Conservation (phyloP, 2,888 invertebrate genomes). For the Drosophila subsilvestris region DNA sequence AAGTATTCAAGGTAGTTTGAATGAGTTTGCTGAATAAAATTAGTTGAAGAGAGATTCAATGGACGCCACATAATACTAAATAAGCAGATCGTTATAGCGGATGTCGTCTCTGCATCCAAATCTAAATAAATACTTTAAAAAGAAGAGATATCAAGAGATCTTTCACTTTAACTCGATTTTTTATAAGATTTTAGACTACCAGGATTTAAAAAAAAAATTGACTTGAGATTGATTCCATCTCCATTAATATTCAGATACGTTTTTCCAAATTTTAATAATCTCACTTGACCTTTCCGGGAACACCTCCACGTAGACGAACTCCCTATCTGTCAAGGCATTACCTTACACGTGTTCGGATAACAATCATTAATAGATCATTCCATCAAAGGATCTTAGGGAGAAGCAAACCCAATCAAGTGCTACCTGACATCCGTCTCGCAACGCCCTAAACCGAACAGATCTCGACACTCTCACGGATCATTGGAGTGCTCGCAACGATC, state of each 20-base stretch:
- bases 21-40: background rate
- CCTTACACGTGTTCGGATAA: constrained; percentile 62
- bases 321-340: constrained; percentile 49
- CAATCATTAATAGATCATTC: constrained; percentile 56
- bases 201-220: background rate
- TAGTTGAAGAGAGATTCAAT: no score
- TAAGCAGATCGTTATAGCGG: no score
- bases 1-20: background rate
- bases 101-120: no score
- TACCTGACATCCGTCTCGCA: constrained; percentile 58
- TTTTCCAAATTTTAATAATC: background rate
- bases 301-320: background rate
- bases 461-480: constrained; percentile 48
- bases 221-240: background rate
- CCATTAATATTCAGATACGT: background rate
- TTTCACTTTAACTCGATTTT: background rate
- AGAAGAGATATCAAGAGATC: background rate
- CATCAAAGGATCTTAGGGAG: constrained; percentile 45
- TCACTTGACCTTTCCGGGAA: constrained; percentile 11
- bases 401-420: constrained; percentile 45
- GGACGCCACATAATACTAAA: no score
- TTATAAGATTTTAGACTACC: no score
- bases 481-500: constrained; percentile 49
- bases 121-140: no score
- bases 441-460: constrained; percentile 27